Percentiles rank a stretch among this genome's conserved stretches.
These are phyloP conservation scores for Homarus americanus DNA, from an alignment of 1,140 invertebrate genomes.

Conservation along the genomic window DNA sequence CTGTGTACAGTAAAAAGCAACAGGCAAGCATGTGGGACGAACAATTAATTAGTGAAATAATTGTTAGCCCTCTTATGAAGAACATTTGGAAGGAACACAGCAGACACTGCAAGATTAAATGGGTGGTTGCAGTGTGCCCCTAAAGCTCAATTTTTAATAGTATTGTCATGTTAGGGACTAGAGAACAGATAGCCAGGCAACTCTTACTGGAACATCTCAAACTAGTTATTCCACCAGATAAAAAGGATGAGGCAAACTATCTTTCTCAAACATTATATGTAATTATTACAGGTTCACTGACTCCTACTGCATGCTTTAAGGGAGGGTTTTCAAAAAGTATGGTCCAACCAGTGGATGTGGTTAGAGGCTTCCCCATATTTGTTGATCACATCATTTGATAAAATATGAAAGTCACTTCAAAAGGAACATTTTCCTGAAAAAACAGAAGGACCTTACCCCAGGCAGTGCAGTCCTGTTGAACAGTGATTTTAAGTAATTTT, in stretches of 20 bases:
- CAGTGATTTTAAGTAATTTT: not conserved
- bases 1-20: constrained; percentile 42
- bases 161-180: constrained; percentile 70
- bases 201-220: constrained; percentile 50
- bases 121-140: constrained; percentile 52
- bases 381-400: not conserved
- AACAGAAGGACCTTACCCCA: constrained; percentile 44
- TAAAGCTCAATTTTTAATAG: constrained; percentile 55
- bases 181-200: constrained; percentile 62
- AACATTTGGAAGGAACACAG: constrained; percentile 66
- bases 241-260: constrained; percentile 61
- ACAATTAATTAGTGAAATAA: constrained; percentile 41
- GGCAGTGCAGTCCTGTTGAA: constrained; percentile 4
- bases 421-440: not conserved
- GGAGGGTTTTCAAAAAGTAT: not conserved
- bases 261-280: constrained; percentile 53
- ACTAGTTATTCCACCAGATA: constrained; percentile 48
- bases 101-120: constrained; percentile 54
- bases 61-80: constrained; percentile 27
- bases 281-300: constrained; percentile 60
- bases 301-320: constrained; percentile 58
- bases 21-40: constrained; percentile 50
- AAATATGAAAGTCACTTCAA: not conserved
- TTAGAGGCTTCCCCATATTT: not conserved
- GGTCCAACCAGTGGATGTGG: not conserved